These are phyloP conservation scores for Diprion similis DNA, from an alignment of 1,140 invertebrate genomes.

Conservation along the genomic window DNA sequence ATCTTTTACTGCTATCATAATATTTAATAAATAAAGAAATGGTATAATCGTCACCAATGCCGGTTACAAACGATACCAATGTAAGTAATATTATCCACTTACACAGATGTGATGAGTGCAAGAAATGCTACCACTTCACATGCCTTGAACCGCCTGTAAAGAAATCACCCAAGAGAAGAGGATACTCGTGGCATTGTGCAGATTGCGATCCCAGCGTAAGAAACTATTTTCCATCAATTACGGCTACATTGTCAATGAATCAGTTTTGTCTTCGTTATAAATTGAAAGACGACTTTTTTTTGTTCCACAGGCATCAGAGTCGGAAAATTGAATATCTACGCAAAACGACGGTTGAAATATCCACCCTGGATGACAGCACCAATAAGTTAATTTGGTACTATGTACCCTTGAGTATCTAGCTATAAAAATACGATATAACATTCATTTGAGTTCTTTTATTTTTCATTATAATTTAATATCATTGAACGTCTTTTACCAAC, in stretches of 20 bases:
- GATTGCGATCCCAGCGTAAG: conserved; percentile 91
- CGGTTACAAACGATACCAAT: too few species aligned
- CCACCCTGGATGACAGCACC: background rate
- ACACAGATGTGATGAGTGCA: conserved; percentile 91
- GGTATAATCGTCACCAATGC: too few species aligned
- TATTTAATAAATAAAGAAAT: too few species aligned
- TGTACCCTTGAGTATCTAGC: background rate
- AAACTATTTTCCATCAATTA: background rate
- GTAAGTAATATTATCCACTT: conserved; percentile 5
- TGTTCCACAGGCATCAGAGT: conserved; percentile 56
- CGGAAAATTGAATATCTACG: conserved; percentile 51
- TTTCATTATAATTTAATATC: background rate
- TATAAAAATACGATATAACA: background rate
- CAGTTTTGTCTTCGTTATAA: background rate
- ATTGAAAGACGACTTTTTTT: conserved; percentile 22
- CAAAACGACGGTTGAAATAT: background rate
- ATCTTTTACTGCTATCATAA: too few species aligned
- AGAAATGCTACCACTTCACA: conserved; percentile 88
- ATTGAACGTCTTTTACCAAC: background rate
- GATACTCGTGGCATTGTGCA: conserved; percentile 95
- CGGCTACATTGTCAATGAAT: background rate
- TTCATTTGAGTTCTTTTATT: background rate
- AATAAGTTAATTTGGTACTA: background rate
- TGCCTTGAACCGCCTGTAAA: conserved; percentile 92
- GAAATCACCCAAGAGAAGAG: conserved; percentile 90